Base-by-base conservation (phyloP, 1,140 invertebrate genomes). In the Saxidomus purpurata region DNA sequence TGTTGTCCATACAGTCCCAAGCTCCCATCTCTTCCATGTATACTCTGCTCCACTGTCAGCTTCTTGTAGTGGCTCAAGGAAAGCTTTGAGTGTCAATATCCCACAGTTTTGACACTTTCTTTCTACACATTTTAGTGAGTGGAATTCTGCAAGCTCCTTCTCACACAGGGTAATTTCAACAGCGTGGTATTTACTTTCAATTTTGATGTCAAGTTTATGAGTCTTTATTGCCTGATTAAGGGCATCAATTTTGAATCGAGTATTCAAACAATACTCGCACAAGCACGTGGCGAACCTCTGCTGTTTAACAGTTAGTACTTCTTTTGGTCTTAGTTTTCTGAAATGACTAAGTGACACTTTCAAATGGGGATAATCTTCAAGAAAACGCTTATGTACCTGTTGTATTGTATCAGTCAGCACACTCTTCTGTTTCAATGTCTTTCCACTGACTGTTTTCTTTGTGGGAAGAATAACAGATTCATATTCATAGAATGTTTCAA, bases 221-320 rank as follows among this genome's bases (percentile, higher is more conserved):
- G 2, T 25, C 43, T 74, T 49, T 22, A 40, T 69, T 1, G 28
- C 79, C 17, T 34, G 22, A 25, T 83, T 89, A 0, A 89, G 36
- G 1, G 9, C 22, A 28, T 82, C 67, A 13, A 89, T n/a, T 61
- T 89, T 89, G 34, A 49, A 89, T 77, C 59, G 63, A 19, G 43
- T 38, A 61, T 89, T 89, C 17, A 89, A 47, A 61, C 87, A 83
- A 63, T 89, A 83, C 55, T 89, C 80, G 76, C 87, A 89, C 25
- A 89, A 83, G 25, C 87, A 89, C 4, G 31, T 28, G 11, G 28
- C 40, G 69, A 89, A 89, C 34, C 28, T 83, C 19, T 82, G 79
- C 0, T 76, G 9, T 0, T 76, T 89, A 0, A 89, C 69, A 13
- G 79, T 83, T 0, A 83, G 67, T 38, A 89, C 69, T 71, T 89